Base-by-base conservation (phyloP, 2,797 vertebrate species). In the Chaunax sp. region DNA sequence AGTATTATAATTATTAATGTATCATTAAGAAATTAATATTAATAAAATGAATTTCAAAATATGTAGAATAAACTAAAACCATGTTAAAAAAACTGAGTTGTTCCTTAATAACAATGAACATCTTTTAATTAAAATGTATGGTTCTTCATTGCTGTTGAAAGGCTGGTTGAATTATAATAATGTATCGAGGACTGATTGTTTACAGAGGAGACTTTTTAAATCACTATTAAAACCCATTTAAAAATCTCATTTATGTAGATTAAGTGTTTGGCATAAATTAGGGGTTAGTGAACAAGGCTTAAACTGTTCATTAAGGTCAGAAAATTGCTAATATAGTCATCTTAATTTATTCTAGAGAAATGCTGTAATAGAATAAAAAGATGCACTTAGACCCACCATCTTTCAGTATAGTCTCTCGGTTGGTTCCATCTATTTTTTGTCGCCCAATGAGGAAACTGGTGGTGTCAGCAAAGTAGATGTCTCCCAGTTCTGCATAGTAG, bases 401-500 rank as follows among this genome's bases (percentile, higher is more conserved):
- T 92, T 98, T 99, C 40, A 99, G 94, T 69, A 99, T 98, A 0
- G 97, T 99, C 91, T 99, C 96, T 81, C 97, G 73, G 30, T 92
- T 89, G 19, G 90, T 96, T 59, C 98, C 98, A 71, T 99, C 97
- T 71, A 95, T 96, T 91, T 98, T 99, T 83, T 99, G 97, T 15
- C 96, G 83, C 1, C 98, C 98, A 78, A 99, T 99, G 69, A 99
- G 92, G 84, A 99, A 99, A 84, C 98, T 99, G 58, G 98, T 99
- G 14, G 98, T 99, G 84, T 99, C 98, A 44, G 98, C 98, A 86
- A 99, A 99, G 89, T 98, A 99, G 85, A 99, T 94, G 72, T 97
- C 95, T 84, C 94, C 97, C 52, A 91, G 90, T 89, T 98, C 96
- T 0, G 97, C 96, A 0, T 98, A 96, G 87, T 96, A 99, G 87